Evolutionary conservation across 2,797 vertebrate genomes (phyloP).

Genomic region (Rhyacichthys aspro): DNA sequence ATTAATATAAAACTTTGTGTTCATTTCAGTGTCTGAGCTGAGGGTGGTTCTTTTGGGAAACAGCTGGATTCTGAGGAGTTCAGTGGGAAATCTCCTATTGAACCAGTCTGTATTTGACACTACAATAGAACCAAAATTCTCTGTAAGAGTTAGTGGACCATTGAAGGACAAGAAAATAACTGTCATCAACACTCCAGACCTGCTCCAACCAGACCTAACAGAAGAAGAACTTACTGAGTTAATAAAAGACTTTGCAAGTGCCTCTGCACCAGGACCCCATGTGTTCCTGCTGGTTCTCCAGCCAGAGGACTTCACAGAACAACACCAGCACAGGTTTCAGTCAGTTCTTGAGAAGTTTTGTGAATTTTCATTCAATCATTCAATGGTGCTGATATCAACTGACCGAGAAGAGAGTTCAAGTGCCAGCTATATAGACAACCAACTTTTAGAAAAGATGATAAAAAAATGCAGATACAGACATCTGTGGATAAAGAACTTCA

Average conservation of each 20-base stretch:
- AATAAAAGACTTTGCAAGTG: not conserved
- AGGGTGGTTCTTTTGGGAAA: slow-evolving; percentile 43
- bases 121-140: not conserved
- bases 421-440: not conserved
- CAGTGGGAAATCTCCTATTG: slow-evolving; percentile 30
- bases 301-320: slow-evolving; percentile 40
- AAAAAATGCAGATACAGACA: not conserved
- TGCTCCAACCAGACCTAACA: slow-evolving; percentile 12
- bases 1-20: no score
- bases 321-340: slow-evolving; percentile 19
- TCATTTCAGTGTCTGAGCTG: slow-evolving; percentile 32
- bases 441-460: not conserved
- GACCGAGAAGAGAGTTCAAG: not conserved
- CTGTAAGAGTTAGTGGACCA: not conserved
- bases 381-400: slow-evolving; percentile 22
- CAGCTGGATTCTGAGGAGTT: slow-evolving; percentile 19
- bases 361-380: slow-evolving; percentile 4
- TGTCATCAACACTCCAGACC: slow-evolving; percentile 39
- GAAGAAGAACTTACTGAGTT: not conserved
- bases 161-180: not conserved
- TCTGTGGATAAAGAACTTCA: slow-evolving; percentile 2
- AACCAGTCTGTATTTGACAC: not conserved
- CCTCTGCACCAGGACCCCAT: slow-evolving; percentile 31
- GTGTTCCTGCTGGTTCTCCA: no score
- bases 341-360: not conserved